A percentile compares a stretch with the other conserved stretches of the same genome.
Evolutionary conservation across 2,888 invertebrate genomes (phyloP).

Genomic region (Polyommatus iphigenia): DNA sequence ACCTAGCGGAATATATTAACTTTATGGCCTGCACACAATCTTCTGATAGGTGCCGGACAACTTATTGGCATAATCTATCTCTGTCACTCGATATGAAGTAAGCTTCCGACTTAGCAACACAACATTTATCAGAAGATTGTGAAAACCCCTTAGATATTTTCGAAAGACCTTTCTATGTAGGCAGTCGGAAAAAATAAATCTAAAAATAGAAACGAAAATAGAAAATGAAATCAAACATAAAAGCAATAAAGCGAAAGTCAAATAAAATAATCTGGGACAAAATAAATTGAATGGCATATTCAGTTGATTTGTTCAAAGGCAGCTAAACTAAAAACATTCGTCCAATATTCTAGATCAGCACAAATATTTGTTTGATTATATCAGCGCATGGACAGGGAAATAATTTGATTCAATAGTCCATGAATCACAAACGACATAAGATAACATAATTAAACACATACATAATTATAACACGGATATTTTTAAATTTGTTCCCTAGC

Average conservation of each 20-base stretch:
- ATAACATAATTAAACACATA: not conserved
- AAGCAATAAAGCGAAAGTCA: not conserved
- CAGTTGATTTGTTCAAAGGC: slow-evolving; percentile 4
- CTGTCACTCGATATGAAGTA: no score
- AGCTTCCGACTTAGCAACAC: no score
- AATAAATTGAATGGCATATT: slow-evolving; percentile 17
- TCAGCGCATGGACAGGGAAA: not conserved
- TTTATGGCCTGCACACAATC: no score
- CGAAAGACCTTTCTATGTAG: not conserved
- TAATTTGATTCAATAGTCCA: not conserved
- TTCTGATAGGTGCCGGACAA: no score
- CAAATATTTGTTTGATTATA: not conserved
- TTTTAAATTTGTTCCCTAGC: no score
- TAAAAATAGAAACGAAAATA: not conserved
- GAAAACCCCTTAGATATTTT: not conserved
- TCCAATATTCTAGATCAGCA: not conserved
- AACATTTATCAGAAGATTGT: no score
- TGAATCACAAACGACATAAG: not conserved
- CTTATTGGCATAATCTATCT: no score
- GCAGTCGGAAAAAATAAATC: slow-evolving; percentile 14
- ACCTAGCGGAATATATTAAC: no score
- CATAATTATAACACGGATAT: no score
- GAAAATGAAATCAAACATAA: slow-evolving; percentile 26
- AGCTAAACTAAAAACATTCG: not conserved
- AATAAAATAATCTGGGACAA: slow-evolving; percentile 17